Evolutionary conservation across 2,113 vertebrate genomes (phyloP), one percentile per base, ranked within the genome.

Genomic region (Neogobius melanostomus): DNA sequence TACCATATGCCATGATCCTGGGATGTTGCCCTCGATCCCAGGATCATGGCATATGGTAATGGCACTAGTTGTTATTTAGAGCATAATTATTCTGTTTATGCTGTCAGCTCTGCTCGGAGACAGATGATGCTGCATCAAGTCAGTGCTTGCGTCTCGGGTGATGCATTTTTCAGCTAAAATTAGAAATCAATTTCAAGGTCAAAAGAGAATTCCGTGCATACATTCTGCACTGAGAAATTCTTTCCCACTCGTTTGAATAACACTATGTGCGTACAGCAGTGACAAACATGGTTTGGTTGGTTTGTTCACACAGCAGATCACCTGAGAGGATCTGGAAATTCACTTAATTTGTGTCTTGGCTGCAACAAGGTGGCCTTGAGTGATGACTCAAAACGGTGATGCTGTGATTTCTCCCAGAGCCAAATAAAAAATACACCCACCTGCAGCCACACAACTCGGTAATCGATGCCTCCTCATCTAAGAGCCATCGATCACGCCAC

Each of bases 401-500:
- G 16, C 66, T 63, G 65, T 69, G 63, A 77, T 82, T 78, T 81
- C 69, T 72, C 54, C 45, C 44, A 52, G 51, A 72, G 65, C 17
- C 60, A 46, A 72, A 68, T 43, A 7, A n/a, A 61, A 66, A 63
- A 71, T 15, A 68, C 62, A 60, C 43, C 16, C 36, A 67, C 8
- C 16, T 53, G 17, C 50, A 59, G 10, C 61, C 73, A 51, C 69
- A 68, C 16, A 72, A 59, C 11, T 45, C 59, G 53, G 66, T 57
- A 72, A 88, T 88, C 84, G 68, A 76, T 79, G 65, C 64, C 69
- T 66, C 62, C 69, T 78, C 61, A 72, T 85, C 81, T 75, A 77
- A 59, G 65, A 48, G 48, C 44, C 65, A 85, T 91, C 75, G 65
- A 85, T 87, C 75, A 83, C 74, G 8, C 60, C 60, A 62, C 61